Conservation (phyloP, 2,113 vertebrate genomes). For the Meles meles region DNA sequence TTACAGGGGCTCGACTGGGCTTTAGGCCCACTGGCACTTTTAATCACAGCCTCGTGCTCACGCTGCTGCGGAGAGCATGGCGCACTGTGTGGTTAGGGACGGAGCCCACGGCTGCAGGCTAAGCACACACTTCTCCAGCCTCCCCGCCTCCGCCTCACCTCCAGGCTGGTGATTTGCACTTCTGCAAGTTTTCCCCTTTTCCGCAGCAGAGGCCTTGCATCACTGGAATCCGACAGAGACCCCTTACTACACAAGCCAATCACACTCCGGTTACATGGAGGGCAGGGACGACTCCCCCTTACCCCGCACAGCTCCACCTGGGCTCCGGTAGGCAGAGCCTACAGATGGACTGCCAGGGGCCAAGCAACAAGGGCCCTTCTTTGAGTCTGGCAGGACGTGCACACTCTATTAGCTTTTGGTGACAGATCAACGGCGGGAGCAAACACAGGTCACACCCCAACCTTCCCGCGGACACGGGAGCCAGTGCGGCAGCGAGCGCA, state of each 20-base stretch:
- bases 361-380: background rate
- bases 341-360: too few species aligned
- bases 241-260: background rate
- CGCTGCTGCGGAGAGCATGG: background rate
- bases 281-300: background rate
- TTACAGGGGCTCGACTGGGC: background rate
- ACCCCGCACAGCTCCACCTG: background rate
- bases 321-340: background rate
- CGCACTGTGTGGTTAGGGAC: background rate
- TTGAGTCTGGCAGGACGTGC: background rate
- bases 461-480: background rate
- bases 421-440: background rate
- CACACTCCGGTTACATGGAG: background rate
- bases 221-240: background rate
- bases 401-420: background rate
- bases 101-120: background rate
- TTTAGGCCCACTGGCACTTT: background rate
- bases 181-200: background rate
- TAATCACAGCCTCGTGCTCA: background rate
- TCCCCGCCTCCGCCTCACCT: background rate
- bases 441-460: background rate
- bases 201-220: background rate
- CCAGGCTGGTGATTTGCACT: background rate
- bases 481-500: fast-evolving
- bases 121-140: background rate